Evolutionary conservation across 2,113 vertebrate species (phyloP).

Genomic region (Pseudolaguvia tuberculata): DNA sequence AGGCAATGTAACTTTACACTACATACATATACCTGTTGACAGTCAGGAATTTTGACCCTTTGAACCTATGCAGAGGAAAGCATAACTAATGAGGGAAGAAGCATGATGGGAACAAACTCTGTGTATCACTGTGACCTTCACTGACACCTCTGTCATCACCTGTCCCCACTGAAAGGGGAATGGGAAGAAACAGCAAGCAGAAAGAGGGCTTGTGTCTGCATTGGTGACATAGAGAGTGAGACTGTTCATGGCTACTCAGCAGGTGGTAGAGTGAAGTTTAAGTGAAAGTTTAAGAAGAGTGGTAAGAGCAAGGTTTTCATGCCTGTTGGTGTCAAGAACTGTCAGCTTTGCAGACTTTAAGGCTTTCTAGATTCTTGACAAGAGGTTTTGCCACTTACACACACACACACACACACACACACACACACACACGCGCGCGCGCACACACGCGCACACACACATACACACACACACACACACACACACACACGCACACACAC

Average conservation of each 20-base stretch:
- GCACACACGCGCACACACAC: no score
- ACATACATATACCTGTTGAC: constrained; percentile 36
- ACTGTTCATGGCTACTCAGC: constrained; percentile 51
- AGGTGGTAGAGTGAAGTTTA: constrained; percentile 16
- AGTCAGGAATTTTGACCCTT: constrained; percentile 54
- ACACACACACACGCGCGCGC: no score
- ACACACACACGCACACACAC: no score
- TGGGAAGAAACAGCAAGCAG: constrained; percentile 47
- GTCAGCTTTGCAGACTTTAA: background rate
- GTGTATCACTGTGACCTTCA: constrained; percentile 76
- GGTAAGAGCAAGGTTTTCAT: constrained; percentile 23
- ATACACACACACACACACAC: no score
- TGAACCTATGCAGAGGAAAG: constrained; percentile 33
- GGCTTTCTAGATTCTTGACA: background rate
- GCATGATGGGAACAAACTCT: constrained; percentile 72
- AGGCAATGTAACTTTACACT: constrained; percentile 39
- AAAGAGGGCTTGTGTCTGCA: constrained; percentile 44
- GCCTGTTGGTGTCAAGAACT: constrained; percentile 14
- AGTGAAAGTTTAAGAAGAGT: constrained; percentile 30
- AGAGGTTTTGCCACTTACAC: no score
- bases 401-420: no score
- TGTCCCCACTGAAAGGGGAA: constrained; percentile 55
- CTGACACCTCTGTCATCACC: constrained; percentile 80
- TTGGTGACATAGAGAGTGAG: constrained; percentile 33
- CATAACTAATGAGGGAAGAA: constrained; percentile 36